Evolutionary conservation across 37 sponge, comb jelly and placozoan genomes (phyloP).

Genomic region (Diacarnus erythraeanus): DNA sequence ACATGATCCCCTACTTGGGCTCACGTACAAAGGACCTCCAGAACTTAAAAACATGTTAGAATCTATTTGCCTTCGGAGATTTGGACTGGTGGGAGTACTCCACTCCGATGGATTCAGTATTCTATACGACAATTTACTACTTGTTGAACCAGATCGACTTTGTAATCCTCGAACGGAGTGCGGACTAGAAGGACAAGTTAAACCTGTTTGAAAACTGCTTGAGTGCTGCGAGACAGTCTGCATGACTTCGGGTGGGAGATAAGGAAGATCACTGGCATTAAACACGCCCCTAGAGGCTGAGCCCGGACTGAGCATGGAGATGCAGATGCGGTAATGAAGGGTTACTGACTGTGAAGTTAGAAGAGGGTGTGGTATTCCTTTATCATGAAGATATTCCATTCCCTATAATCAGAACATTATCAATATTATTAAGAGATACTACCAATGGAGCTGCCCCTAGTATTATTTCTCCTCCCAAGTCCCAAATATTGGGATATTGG

Average conservation of each 20-base stretch:
- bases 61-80: background rate
- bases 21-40: background rate
- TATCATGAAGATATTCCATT: constrained; percentile 65
- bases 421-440: too few species aligned
- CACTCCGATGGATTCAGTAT: background rate
- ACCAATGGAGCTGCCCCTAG: too few species aligned
- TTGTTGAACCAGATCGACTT: background rate
- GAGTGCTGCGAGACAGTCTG: constrained; percentile 8
- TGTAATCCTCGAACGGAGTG: background rate
- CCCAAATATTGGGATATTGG: too few species aligned
- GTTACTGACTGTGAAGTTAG: constrained; percentile 51
- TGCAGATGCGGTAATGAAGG: constrained; percentile 60
- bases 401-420: constrained; percentile 28
- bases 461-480: too few species aligned
- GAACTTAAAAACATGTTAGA: background rate
- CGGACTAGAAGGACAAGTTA: background rate
- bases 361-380: constrained; percentile 50
- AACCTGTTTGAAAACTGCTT: constrained; percentile 2
- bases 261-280: constrained; percentile 17
- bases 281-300: constrained; percentile 2
- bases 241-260: constrained; percentile 54
- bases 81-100: background rate
- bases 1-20: background rate
- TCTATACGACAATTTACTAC: background rate
- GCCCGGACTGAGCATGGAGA: constrained; percentile 38